Conservation (phyloP, 2,797 vertebrate species). For the Botia almorhae region DNA sequence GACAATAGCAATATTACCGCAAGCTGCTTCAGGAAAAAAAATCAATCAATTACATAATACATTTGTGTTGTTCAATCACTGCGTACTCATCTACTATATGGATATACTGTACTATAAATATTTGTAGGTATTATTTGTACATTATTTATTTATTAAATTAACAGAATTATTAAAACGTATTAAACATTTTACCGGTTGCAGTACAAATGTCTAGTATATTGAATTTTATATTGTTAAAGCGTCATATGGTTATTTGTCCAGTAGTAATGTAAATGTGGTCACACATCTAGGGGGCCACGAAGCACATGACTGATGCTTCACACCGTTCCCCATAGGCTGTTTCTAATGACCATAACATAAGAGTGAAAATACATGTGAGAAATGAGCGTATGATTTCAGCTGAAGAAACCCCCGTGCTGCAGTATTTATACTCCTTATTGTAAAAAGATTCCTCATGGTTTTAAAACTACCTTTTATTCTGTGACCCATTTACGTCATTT, state of each 20-base stretch:
- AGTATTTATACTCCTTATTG: slow-evolving; percentile 47
- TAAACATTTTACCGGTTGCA: not conserved
- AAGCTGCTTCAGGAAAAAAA: too few relatives aligned
- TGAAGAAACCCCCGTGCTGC: slow-evolving; percentile 30
- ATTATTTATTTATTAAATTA: not conserved
- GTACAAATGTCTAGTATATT: not conserved
- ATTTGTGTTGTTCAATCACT: too few relatives aligned
- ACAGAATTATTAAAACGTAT: not conserved
- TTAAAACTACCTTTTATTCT: slow-evolving; percentile 3
- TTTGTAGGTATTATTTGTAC: too few relatives aligned
- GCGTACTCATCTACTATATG: too few relatives aligned
- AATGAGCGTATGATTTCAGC: slow-evolving; percentile 56
- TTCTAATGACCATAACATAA: slow-evolving; percentile 63
- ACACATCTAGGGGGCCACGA: slow-evolving; percentile 19
- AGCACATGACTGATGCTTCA: slow-evolving; percentile 65
- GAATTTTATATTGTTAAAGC: not conserved
- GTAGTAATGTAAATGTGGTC: slow-evolving; percentile 44
- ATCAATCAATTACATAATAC: too few relatives aligned
- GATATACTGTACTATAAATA: too few relatives aligned
- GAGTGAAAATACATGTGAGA: slow-evolving; percentile 59
- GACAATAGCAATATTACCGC: too few relatives aligned
- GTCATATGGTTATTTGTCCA: slow-evolving; percentile 50
- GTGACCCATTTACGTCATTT: slow-evolving; percentile 8
- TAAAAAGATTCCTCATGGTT: slow-evolving; percentile 21
- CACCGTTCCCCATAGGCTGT: slow-evolving; percentile 67